phyloP scores from a whole-genome alignment of 2,113 vertebrate genomes.

The Murina feae region DNA sequence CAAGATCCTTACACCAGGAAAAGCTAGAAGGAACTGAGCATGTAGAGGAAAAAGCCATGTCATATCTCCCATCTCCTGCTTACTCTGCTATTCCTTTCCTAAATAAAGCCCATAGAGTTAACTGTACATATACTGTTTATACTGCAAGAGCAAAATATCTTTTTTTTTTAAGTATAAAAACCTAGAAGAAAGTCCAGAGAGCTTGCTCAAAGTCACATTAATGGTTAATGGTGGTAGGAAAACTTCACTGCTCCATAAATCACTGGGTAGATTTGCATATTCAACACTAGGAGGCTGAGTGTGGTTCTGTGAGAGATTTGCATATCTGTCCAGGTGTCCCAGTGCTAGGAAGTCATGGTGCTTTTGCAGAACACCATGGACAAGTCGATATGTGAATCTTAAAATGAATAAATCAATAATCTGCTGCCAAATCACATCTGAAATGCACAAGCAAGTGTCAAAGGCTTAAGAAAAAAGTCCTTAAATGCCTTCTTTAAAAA shows the following conservation, averaged over 20 bases:
- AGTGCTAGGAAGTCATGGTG: neutral
- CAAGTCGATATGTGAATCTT: slow-evolving; percentile 2
- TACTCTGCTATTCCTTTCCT: neutral
- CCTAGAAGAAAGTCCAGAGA: neutral
- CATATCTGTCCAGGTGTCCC: neutral
- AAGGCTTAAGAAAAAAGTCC: neutral
- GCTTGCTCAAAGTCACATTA: neutral
- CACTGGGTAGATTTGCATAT: neutral
- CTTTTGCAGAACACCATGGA: neutral
- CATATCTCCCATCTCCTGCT: neutral
- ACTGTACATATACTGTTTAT: neutral
- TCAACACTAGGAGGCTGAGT: neutral
- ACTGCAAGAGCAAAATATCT: neutral
- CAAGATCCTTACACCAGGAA: neutral
- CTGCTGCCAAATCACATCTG: neutral
- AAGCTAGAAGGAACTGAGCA: neutral
- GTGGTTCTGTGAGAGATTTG: neutral
- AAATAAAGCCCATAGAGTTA: neutral
- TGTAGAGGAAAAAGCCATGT: neutral
- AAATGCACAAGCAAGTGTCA: neutral
- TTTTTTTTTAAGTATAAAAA: neutral
- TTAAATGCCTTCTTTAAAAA: neutral
- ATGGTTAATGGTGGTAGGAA: neutral
- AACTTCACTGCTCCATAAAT: neutral
- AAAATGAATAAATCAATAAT: slow-evolving; percentile 47